Conservation (phyloP, 2,113 vertebrate species). For the Andinoacara biseriatus region DNA sequence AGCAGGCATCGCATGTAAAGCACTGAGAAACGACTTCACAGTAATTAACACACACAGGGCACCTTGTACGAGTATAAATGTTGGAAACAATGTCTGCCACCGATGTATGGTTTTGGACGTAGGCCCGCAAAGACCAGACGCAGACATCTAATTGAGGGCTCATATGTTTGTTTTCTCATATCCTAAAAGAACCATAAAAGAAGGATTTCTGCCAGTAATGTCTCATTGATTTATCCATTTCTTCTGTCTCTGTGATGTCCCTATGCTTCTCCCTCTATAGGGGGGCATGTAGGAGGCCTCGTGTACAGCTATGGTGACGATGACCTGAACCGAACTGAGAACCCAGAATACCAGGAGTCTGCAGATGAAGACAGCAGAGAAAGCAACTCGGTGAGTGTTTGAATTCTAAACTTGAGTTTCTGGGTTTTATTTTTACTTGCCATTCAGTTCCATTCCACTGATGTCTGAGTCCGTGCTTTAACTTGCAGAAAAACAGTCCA, state of each 20-base stretch:
- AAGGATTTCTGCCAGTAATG: background rate
- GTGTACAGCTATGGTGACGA: slow-evolving; percentile 91
- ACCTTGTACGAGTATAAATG: too few relatives aligned
- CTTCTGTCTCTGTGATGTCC: background rate
- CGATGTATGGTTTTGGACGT: too few relatives aligned
- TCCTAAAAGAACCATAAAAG: background rate
- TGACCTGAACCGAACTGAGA: slow-evolving; percentile 83
- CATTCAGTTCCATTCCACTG: background rate
- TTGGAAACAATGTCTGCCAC: too few relatives aligned
- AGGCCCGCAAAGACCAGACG: too few relatives aligned
- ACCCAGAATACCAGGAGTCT: slow-evolving; percentile 82
- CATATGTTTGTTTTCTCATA: background rate
- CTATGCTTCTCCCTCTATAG: slow-evolving; percentile 56
- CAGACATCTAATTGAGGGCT: too few relatives aligned
- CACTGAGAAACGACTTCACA: too few relatives aligned
- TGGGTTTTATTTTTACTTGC: background rate
- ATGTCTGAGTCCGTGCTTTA: background rate
- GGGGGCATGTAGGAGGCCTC: slow-evolving; percentile 80
- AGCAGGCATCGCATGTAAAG: too few relatives aligned
- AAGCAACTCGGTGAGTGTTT: slow-evolving; percentile 89
- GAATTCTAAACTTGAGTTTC: background rate
- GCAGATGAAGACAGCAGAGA: slow-evolving; percentile 91
- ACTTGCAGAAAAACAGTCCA: background rate
- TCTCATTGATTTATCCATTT: background rate
- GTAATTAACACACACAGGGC: too few relatives aligned